Evolutionary conservation across 2,888 invertebrate genomes (phyloP).

Genomic region (Thysanoteuthis rhombus): DNA sequence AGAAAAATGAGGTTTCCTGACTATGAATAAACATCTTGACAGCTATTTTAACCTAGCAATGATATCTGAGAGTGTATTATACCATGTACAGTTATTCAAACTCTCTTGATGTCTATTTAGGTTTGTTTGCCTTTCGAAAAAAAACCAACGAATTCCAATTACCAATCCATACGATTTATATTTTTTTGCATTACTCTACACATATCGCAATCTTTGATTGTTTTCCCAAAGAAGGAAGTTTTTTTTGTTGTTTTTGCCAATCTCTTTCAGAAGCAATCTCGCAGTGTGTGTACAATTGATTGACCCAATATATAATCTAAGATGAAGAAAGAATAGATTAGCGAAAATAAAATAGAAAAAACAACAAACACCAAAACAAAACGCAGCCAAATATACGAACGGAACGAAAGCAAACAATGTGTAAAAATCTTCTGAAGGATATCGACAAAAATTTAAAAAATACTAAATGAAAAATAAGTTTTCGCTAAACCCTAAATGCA

Average conservation of each 20-base stretch:
- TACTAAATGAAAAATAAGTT: slow-evolving; percentile 1
- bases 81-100: background rate
- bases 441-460: background rate
- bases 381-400: background rate
- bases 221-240: background rate
- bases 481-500: background rate
- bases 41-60: background rate
- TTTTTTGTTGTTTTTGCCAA: background rate
- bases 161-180: background rate
- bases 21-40: no score
- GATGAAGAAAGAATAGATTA: background rate
- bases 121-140: background rate
- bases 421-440: background rate
- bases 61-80: background rate
- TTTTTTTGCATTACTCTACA: background rate
- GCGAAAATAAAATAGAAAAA: background rate
- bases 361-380: no score
- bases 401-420: background rate
- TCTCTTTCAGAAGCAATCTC: background rate
- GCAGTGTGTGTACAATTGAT: background rate
- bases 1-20: no score
- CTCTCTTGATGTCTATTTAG: background rate
- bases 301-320: background rate
- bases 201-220: background rate
- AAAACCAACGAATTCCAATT: background rate